phyloP scores from a whole-genome alignment of 2,113 vertebrate genomes.

The Rattus rattus region DNA sequence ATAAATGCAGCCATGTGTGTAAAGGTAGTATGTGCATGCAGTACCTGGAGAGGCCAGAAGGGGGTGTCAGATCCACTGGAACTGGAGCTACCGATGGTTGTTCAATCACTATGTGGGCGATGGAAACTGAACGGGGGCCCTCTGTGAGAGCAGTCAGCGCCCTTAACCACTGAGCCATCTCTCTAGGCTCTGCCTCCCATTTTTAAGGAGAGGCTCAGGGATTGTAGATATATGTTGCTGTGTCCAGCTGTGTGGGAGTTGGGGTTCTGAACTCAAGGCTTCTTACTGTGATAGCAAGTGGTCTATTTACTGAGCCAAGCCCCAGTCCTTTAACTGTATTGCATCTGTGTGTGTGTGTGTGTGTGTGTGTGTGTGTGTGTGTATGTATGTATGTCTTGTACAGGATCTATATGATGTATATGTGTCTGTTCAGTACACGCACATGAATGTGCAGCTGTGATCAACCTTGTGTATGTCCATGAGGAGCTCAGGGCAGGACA shows the following conservation, averaged over 20 bases:
- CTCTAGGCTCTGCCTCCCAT: slow-evolving; percentile 92
- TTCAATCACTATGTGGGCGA: neutral
- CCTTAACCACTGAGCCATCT: neutral
- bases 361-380: too few relatives aligned
- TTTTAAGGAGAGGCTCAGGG: slow-evolving; percentile 78
- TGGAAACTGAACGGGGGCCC: neutral
- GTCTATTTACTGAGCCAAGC: too few relatives aligned
- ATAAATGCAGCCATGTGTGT: neutral
- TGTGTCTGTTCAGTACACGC: neutral
- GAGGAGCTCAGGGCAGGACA: neutral
- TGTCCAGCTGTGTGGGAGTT: neutral
- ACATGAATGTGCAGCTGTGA: neutral
- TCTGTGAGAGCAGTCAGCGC: neutral
- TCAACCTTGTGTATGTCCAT: neutral
- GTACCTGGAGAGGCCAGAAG: neutral
- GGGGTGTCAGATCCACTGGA: neutral
- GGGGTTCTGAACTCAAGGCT: neutral
- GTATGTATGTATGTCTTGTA: neutral
- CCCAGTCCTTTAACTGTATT: too few relatives aligned
- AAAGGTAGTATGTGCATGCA: neutral
- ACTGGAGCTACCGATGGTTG: neutral
- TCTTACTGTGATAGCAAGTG: neutral
- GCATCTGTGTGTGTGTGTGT: neutral
- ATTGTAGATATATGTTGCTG: neutral
- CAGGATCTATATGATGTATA: neutral